Conservation (phyloP, 2,888 invertebrate genomes). For the Perizoma flavofasciatum region DNA sequence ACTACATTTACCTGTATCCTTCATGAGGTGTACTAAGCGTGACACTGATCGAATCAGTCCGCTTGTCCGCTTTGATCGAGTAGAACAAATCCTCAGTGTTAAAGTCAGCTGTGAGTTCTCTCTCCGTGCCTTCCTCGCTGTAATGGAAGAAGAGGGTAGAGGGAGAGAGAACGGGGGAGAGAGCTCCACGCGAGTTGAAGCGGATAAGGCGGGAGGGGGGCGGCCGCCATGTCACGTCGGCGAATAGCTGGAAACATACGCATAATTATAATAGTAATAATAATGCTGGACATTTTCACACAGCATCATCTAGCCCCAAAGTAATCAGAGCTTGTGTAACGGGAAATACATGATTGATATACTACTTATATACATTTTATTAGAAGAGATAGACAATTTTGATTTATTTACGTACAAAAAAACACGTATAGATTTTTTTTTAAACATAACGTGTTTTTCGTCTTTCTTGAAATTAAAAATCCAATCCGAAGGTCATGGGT, state of each 20-base stretch:
- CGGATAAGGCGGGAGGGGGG: slow-evolving; percentile 69
- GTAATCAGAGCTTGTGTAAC: no score
- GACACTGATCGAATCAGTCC: slow-evolving; percentile 56
- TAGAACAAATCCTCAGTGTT: slow-evolving; percentile 59
- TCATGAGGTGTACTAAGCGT: slow-evolving; percentile 69
- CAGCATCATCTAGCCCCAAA: no score
- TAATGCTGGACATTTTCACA: no score
- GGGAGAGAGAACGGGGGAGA: slow-evolving; percentile 64
- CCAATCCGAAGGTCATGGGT: no score
- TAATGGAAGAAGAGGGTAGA: slow-evolving; percentile 58
- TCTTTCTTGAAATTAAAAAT: no score
- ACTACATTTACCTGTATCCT: slow-evolving; percentile 59
- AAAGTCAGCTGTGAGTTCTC: slow-evolving; percentile 59
- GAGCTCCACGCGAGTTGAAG: slow-evolving; percentile 69
- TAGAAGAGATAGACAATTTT: no score
- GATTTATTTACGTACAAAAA: no score
- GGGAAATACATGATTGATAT: no score
- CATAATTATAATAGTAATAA: not conserved
- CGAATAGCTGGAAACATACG: slow-evolving; percentile 59
- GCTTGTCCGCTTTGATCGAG: slow-evolving; percentile 67
- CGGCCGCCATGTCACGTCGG: slow-evolving; percentile 78
- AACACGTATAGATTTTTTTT: no score
- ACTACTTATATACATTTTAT: no score
- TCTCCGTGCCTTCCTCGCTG: slow-evolving; percentile 53
- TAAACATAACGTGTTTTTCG: no score